Percentiles rank a stretch among this genome's conserved stretches.
phyloP scores from a whole-genome alignment of 2,797 vertebrate genomes.

The Leptodactylus fallax region DNA sequence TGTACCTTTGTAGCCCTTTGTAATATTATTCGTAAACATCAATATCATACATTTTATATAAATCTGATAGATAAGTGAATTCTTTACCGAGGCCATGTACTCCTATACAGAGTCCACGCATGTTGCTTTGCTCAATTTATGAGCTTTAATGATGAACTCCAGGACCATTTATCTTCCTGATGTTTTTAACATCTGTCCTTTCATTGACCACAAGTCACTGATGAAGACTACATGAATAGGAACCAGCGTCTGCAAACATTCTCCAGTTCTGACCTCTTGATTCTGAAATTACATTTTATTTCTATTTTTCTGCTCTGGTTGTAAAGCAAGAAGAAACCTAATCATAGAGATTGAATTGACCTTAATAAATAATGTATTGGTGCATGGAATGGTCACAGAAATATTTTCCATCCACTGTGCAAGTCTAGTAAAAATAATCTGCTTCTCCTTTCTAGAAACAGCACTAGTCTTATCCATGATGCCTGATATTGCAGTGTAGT shows the following conservation, averaged over 20 bases:
- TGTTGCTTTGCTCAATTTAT: not conserved
- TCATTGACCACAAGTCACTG: not conserved
- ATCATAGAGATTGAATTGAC: not conserved
- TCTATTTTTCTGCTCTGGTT: not conserved
- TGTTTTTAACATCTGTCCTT: not conserved
- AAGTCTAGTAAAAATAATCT: not conserved
- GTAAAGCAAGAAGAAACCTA: not conserved
- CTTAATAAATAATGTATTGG: not conserved
- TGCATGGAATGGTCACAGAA: not conserved
- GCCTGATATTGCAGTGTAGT: not conserved
- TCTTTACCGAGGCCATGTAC: not conserved
- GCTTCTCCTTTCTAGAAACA: not conserved
- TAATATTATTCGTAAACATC: too few relatives aligned
- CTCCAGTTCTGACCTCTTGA: not conserved
- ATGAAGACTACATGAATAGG: not conserved
- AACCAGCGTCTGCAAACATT: not conserved
- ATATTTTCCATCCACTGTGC: not conserved
- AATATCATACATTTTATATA: too few relatives aligned
- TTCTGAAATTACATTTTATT: constrained; percentile 7
- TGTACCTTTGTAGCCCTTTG: too few relatives aligned
- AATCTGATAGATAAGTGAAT: too few relatives aligned
- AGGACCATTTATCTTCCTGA: not conserved
- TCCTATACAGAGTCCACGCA: not conserved
- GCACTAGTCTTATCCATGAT: not conserved
- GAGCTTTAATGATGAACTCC: not conserved